Conservation (phyloP, 35 echinoderm and acorn worm genomes). For the Ptychodera flava region DNA sequence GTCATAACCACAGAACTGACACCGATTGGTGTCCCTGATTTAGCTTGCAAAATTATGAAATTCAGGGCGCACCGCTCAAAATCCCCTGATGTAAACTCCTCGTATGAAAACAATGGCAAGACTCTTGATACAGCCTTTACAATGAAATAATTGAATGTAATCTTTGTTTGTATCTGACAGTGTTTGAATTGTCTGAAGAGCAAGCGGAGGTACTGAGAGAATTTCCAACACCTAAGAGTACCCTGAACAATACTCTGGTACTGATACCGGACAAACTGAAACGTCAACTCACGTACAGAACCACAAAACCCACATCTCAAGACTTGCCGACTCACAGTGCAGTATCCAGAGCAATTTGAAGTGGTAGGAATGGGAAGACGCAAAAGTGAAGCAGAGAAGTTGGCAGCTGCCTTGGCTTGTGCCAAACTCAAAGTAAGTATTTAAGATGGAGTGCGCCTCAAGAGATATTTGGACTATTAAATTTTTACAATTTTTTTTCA, state of each 20-base stretch:
- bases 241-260: slow-evolving; percentile 34
- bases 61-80: too few relatives aligned
- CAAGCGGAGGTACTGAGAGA: slow-evolving; percentile 16
- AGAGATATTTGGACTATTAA: too few relatives aligned
- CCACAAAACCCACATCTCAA: slow-evolving; percentile 12
- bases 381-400: slow-evolving; percentile 54
- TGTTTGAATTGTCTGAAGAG: slow-evolving; percentile 14
- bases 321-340: slow-evolving; percentile 38
- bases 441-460: too few relatives aligned
- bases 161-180: neutral
- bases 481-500: too few relatives aligned
- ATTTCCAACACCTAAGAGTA: slow-evolving; percentile 35
- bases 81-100: too few relatives aligned
- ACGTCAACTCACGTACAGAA: slow-evolving; percentile 16
- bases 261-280: neutral
- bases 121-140: too few relatives aligned
- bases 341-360: slow-evolving; percentile 49
- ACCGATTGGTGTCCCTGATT: too few relatives aligned
- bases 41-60: too few relatives aligned
- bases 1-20: too few relatives aligned
- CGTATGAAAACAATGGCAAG: too few relatives aligned
- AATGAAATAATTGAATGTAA: too few relatives aligned
- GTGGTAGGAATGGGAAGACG: slow-evolving; percentile 43
- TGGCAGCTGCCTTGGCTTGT: slow-evolving; percentile 72
- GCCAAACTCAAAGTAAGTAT: slow-evolving; percentile 47